phyloP scores from a whole-genome alignment of 2,797 vertebrate species.

The Rhincodon typus region DNA sequence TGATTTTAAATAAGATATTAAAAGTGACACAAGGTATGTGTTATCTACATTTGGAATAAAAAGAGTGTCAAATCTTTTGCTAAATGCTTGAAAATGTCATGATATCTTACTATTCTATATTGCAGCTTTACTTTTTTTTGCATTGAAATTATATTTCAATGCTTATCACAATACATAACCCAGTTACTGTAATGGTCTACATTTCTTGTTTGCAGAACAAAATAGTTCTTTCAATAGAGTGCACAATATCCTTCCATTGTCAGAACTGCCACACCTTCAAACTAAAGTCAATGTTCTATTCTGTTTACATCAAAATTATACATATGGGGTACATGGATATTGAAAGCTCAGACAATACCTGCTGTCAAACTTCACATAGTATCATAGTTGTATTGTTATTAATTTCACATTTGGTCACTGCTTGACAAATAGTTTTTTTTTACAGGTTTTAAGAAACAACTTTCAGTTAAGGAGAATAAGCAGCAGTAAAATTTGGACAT shows the following conservation, averaged over 20 bases:
- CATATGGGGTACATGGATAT: neutral
- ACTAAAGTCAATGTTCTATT: neutral
- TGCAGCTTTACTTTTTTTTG: slow-evolving; percentile 14
- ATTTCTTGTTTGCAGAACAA: neutral
- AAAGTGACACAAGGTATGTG: neutral
- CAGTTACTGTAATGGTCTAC: neutral
- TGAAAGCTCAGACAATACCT: neutral
- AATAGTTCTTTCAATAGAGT: neutral
- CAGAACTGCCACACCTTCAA: neutral
- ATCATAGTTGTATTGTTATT: neutral
- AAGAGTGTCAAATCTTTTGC: neutral
- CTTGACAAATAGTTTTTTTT: slow-evolving; percentile 29
- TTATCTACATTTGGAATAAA: neutral
- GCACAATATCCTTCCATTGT: neutral
- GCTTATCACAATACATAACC: neutral
- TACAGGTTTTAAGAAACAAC: neutral
- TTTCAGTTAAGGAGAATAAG: slow-evolving; percentile 12
- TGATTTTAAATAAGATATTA: slow-evolving; percentile 22
- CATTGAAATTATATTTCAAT: neutral
- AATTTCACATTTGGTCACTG: slow-evolving; percentile 22
- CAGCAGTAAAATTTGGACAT: slow-evolving; percentile 4
- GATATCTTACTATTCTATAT: slow-evolving; percentile 24
- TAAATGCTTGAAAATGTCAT: slow-evolving; percentile 5
- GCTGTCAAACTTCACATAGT: neutral
- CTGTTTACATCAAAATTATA: slow-evolving; percentile 1